Conservation (phyloP, 2,797 vertebrate species). For the Tangara arthus region DNA sequence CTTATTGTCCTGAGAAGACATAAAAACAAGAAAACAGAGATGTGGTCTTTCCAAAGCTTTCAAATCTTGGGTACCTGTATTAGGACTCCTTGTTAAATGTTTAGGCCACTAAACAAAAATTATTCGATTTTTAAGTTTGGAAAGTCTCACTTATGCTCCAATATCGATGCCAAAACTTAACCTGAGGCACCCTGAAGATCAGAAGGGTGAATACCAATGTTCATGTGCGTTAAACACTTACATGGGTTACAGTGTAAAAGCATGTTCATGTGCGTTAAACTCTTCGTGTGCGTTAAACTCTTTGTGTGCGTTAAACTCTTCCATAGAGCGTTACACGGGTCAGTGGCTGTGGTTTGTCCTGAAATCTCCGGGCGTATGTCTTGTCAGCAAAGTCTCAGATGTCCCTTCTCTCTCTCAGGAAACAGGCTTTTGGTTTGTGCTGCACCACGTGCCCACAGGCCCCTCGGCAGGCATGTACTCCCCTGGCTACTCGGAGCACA, state of each 20-base stretch:
- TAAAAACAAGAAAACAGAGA: not conserved
- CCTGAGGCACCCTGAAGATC: not conserved
- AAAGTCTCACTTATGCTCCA: not conserved
- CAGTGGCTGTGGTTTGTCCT: not conserved
- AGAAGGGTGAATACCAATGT: not conserved
- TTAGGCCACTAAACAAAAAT: not conserved
- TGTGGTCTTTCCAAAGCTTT: not conserved
- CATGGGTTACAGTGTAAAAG: too few relatives aligned
- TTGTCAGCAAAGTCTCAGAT: not conserved
- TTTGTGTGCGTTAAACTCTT: not conserved
- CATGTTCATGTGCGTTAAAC: too few relatives aligned
- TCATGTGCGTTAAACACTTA: not conserved
- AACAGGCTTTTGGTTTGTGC: conserved; percentile 96
- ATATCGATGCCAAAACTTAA: not conserved
- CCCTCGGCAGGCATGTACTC: conserved; percentile 91
- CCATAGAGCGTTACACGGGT: not conserved
- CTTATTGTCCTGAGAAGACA: not conserved
- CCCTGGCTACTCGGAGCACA: conserved; percentile 88
- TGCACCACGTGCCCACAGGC: conserved; percentile 93
- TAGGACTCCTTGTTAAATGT: not conserved
- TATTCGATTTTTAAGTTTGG: not conserved
- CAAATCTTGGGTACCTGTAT: not conserved
- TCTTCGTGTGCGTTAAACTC: too few relatives aligned
- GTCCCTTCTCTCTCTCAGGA: conserved; percentile 76
- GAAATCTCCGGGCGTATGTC: accelerated